phyloP scores from a whole-genome alignment of 1,140 invertebrate genomes.

The Scaptomyza pallida region DNA sequence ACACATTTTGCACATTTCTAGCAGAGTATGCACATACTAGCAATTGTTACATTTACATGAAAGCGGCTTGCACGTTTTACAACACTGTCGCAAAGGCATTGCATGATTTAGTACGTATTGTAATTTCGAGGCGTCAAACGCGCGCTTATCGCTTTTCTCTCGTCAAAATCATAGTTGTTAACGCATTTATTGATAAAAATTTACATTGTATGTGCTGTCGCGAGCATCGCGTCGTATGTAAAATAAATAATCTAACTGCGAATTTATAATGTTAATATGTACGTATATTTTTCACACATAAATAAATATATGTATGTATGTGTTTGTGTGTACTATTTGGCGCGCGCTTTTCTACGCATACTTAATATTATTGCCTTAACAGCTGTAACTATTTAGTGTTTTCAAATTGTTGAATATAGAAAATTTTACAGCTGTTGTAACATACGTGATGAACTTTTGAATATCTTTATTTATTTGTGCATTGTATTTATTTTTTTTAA shows the following conservation, averaged over 20 bases:
- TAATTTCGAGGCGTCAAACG: neutral
- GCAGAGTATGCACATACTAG: neutral
- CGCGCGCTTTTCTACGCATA: neutral
- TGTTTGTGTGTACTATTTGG: neutral
- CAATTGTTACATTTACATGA: neutral
- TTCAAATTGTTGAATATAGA: neutral
- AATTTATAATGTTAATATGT: neutral
- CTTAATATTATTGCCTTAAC: neutral
- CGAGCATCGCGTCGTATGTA: neutral
- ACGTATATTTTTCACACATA: neutral
- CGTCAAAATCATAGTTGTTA: neutral
- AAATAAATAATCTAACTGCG: neutral
- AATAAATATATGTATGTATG: neutral
- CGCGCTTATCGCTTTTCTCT: neutral
- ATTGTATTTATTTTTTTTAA: neutral
- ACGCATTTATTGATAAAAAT: neutral
- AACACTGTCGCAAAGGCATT: constrained; percentile 9
- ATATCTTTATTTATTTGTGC: neutral
- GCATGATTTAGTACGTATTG: neutral
- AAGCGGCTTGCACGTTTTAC: neutral
- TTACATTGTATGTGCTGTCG: neutral
- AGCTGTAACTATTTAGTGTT: constrained; percentile 15
- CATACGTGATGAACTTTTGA: neutral
- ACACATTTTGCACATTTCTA: neutral
- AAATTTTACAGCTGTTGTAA: constrained; percentile 10